These are phyloP conservation scores for Oryzias javanicus DNA, from an alignment of 2,113 vertebrate genomes.

Conservation along the genomic window DNA sequence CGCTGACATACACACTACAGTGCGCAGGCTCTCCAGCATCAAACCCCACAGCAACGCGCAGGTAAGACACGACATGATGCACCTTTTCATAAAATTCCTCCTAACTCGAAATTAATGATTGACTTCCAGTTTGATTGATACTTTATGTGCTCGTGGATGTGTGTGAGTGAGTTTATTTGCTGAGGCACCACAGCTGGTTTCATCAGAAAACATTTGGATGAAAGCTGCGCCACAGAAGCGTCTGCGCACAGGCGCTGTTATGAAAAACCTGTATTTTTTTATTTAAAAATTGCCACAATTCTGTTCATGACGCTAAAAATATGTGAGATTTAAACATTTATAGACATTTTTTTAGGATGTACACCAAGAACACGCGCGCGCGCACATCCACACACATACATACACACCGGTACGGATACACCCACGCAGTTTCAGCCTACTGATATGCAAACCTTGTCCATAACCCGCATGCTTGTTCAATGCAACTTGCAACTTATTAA, in stretches of 20 bases:
- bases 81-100: slow-evolving; percentile 25
- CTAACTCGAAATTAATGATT: neutral
- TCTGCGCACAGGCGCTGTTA: neutral
- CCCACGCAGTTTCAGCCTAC: slow-evolving; percentile 63
- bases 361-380: slow-evolving; percentile 17
- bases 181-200: slow-evolving; percentile 30
- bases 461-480: slow-evolving; percentile 46
- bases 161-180: slow-evolving; percentile 20
- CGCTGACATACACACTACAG: slow-evolving; percentile 43
- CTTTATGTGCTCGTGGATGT: slow-evolving; percentile 11
- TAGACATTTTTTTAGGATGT: no score
- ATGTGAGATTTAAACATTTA: no score
- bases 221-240: slow-evolving; percentile 59
- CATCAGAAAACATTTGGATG: slow-evolving; percentile 49
- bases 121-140: neutral
- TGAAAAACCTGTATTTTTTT: neutral
- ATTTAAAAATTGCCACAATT: slow-evolving; percentile 15
- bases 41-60: slow-evolving; percentile 62
- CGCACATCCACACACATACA: slow-evolving; percentile 25
- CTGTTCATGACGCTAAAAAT: no score
- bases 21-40: slow-evolving; percentile 72
- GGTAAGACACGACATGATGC: slow-evolving; percentile 72
- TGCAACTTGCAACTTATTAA: slow-evolving; percentile 55
- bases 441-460: slow-evolving; percentile 67
- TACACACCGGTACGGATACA: slow-evolving; percentile 59